Base-by-base conservation (phyloP, 2,888 invertebrate species). In the Allygus modestus region DNA sequence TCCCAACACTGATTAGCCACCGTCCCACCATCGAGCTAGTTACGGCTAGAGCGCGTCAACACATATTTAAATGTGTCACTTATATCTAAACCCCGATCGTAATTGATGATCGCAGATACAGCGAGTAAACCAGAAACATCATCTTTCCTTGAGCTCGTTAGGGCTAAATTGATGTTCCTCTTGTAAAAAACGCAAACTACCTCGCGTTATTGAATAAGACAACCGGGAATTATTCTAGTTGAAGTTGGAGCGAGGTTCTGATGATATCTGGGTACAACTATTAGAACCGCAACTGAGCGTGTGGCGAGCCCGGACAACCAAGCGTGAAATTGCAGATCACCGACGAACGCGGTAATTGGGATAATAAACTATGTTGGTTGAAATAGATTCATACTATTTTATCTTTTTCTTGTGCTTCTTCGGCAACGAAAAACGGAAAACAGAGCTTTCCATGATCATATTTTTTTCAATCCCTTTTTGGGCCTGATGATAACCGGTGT, bases 1-100 rank as follows among this genome's bases (percentile, higher is more conserved):
- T 37, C 37, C 37, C 37, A 37, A 37, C 37, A 7, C 37, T 37
- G 9, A 37, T 37, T 37, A 37, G 9, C 37, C 37, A 37, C 37
- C 37, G 37, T 37, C 37, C 37, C 37, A 37, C 37, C 37, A 9
- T 7, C 37, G 37, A 37, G 9, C 37, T 37, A 37, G 37, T 37
- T 37, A 37, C 37, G 12, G 54, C 9, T 17, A 17, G 54, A 5
- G 20, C 11, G 65, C 65, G 65, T 65, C 65, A 65, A 65, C 65
- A 65, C 65, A 65, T 46, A 46, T 65, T 65, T 65, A 65, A 65
- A 65, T 65, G 31, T 65, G 65, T 31, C 65, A 65, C 65, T 65
- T 28, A 65, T 31, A 65, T 65, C 65, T 28, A 58, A 20, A 1
- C 54, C 20, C 54, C 12, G 46, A 46, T 46, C 46, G 46, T 46